Percentiles rank a stretch among this genome's conserved stretches.
These are phyloP conservation scores for Himalopsyche japonica DNA, from an alignment of 2,888 invertebrate species.

Conservation along the genomic window DNA sequence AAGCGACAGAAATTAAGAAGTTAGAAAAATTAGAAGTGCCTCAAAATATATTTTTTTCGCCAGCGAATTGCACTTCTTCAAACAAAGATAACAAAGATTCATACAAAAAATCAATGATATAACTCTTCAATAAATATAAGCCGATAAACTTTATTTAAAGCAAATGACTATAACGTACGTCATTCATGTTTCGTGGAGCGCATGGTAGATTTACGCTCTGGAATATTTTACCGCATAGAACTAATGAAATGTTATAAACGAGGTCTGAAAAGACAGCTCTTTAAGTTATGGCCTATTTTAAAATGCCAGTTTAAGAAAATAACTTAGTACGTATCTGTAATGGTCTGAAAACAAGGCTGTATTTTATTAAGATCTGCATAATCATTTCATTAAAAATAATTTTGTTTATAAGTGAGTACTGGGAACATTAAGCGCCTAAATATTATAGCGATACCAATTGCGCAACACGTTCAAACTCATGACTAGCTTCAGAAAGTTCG, in stretches of 20 bases:
- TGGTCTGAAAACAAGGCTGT: neutral
- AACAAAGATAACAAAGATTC: no score
- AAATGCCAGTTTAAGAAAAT: neutral
- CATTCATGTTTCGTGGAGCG: neutral
- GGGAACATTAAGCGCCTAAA: no score
- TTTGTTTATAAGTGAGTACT: no score
- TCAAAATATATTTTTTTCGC: no score
- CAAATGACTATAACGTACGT: neutral
- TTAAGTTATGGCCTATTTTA: neutral
- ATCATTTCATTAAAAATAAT: neutral
- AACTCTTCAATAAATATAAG: no score
- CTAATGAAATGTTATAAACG: conserved; percentile 1
- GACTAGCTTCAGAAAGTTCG: no score
- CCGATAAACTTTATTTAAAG: neutral
- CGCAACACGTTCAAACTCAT: no score
- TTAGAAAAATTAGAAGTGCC: no score
- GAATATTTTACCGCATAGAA: conserved; percentile 1
- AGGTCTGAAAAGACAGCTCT: conserved; percentile 1
- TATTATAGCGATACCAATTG: no score
- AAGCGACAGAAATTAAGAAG: no score
- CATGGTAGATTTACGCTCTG: neutral
- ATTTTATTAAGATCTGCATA: neutral
- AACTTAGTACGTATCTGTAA: neutral
- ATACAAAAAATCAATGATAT: no score
- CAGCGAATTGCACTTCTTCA: no score